A percentile compares a stretch with the other conserved stretches of the same genome.
Evolutionary conservation across 2,888 invertebrate species (phyloP).

Genomic region (Leucoma salicis): DNA sequence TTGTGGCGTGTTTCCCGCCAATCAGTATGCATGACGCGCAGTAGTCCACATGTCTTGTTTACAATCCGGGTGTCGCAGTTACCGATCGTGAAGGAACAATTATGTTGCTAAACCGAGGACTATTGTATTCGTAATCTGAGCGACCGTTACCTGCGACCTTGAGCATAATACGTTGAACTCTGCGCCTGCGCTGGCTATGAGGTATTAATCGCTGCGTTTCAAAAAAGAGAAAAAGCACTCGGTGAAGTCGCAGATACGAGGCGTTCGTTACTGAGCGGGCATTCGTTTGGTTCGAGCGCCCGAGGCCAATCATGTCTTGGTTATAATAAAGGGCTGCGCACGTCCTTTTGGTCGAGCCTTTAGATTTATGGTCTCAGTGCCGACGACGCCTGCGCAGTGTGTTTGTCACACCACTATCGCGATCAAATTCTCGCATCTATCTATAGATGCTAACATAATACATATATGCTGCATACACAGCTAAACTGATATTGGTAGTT

Average conservation of each 20-base stretch:
- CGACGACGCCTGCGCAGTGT: constrained; percentile 57
- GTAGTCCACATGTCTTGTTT: constrained; percentile 46
- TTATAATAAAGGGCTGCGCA: constrained; percentile 76
- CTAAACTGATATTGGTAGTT: constrained; percentile 12
- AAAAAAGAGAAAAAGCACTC: constrained; percentile 45
- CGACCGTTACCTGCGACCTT: constrained; percentile 47
- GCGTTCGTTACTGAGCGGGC: constrained; percentile 65
- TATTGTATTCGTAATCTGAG: constrained; percentile 41
- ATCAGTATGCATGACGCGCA: constrained; percentile 59
- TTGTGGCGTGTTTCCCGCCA: constrained; percentile 58
- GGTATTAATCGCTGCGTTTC: constrained; percentile 43
- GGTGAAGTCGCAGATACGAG: constrained; percentile 60
- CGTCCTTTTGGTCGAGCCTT: constrained; percentile 63
- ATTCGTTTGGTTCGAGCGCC: constrained; percentile 71
- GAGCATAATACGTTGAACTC: constrained; percentile 54
- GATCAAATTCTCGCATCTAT: constrained; percentile 45
- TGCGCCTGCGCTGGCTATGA: constrained; percentile 30
- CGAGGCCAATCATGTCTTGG: constrained; percentile 77
- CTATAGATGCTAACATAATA: constrained; percentile 51
- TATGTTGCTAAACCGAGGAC: constrained; percentile 46
- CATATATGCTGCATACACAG: constrained; percentile 41
- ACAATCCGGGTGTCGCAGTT: constrained; percentile 53
- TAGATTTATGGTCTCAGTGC: constrained; percentile 67
- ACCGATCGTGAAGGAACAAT: constrained; percentile 42
- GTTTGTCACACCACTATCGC: constrained; percentile 72